Evolutionary conservation across 2,888 invertebrate species (phyloP).

Genomic region (Ormyrus labotus): DNA sequence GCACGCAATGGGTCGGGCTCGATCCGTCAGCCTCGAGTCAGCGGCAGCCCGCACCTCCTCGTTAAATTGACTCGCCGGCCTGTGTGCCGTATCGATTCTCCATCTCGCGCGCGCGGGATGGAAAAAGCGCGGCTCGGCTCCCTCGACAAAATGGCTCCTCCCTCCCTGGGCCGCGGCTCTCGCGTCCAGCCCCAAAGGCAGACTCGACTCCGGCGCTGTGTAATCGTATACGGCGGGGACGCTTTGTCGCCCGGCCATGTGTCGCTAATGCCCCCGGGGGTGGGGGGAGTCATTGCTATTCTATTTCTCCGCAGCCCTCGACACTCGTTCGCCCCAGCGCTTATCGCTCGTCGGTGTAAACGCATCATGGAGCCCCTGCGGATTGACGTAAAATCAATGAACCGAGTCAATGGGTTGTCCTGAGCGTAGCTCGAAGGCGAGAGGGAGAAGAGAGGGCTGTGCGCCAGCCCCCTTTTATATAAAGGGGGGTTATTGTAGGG

Average conservation of each 20-base stretch:
- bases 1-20: too few relatives aligned
- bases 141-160: too few relatives aligned
- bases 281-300: conserved; percentile 75
- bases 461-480: conserved; percentile 11
- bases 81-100: too few relatives aligned
- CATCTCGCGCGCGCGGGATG: too few relatives aligned
- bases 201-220: too few relatives aligned
- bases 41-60: too few relatives aligned
- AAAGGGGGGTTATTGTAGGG: not conserved
- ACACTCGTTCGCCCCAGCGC: conserved; percentile 58
- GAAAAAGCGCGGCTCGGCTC: too few relatives aligned
- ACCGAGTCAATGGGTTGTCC: conserved; percentile 74
- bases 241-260: conserved; percentile 75
- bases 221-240: conserved; percentile 29
- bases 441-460: conserved; percentile 32
- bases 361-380: conserved; percentile 72
- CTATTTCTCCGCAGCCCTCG: conserved; percentile 68
- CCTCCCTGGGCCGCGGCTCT: too few relatives aligned
- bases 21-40: too few relatives aligned
- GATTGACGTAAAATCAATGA: conserved; percentile 76
- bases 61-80: too few relatives aligned
- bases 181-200: too few relatives aligned
- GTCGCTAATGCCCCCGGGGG: conserved; percentile 73
- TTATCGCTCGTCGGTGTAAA: conserved; percentile 68
- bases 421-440: conserved; percentile 49